Base-by-base conservation (phyloP, 2,888 invertebrate species). In the Athalia rosae region DNA sequence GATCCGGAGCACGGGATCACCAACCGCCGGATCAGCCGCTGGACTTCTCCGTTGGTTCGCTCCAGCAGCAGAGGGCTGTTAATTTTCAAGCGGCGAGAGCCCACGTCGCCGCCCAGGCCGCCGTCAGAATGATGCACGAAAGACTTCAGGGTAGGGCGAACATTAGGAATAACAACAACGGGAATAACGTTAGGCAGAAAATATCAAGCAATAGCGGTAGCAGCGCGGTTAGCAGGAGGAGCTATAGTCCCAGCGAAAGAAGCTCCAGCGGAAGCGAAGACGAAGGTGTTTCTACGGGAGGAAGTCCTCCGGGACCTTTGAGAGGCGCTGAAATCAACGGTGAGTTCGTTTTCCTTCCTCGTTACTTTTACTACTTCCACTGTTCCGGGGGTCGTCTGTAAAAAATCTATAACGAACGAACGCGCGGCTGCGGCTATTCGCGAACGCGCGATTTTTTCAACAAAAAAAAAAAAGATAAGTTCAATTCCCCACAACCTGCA, bases 1-100 rank as follows among this genome's bases (percentile, higher is more conserved):
- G 74, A 6, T 80, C 83, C n/a, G 28, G 28, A 28, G 28, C 28
- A 28, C 28, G 28, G 74, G 47, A 4, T 66, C 77, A 79, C 84
- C 82, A 82, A 92, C 92, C 87, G 78, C 89, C 88, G 78, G 93
- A 93, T 89, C 94, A 94, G 90, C 94, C 94, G 84, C 91, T 94
- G 85, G 95, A 95, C 92, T 95, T 94, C 91, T 94, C 94, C 89
- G 94, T 94, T 92, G 92, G 92, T 80, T 92, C 92, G 79, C 90
- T 92, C 81, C 89, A 89, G 73, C 90, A 90, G 78, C 89, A 87
- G 61, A 85, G 86, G 62, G 74, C 74, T 48, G 74, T 74, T 7
- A 59, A 74, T 47, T 61, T 74, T 5, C 74, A 62, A 28, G 28
- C 28, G 48, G 74, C 74, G 3, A 59, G 62, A 11, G 74, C 74